Conservation (phyloP, 2,113 vertebrate genomes). For the Oryzias curvinotus region DNA sequence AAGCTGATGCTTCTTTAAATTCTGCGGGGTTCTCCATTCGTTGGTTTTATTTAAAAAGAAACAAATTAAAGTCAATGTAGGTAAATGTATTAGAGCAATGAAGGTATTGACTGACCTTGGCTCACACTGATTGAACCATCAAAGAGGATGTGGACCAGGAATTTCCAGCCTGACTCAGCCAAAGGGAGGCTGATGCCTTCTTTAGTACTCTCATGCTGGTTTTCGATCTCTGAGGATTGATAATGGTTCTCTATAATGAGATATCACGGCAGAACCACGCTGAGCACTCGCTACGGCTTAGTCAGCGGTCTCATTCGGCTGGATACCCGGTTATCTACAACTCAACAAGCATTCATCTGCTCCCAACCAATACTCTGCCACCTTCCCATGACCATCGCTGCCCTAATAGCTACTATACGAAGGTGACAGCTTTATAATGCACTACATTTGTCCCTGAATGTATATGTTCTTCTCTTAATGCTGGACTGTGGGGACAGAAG, state of each 20-base stretch:
- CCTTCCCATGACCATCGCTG: background rate
- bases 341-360: slow-evolving; percentile 16
- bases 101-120: slow-evolving; percentile 56
- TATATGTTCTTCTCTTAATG: slow-evolving; percentile 25
- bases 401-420: slow-evolving; percentile 15
- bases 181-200: slow-evolving; percentile 36
- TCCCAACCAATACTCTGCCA: slow-evolving; percentile 8
- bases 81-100: slow-evolving; percentile 12
- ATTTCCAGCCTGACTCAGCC: slow-evolving; percentile 63
- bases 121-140: slow-evolving; percentile 54
- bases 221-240: slow-evolving; percentile 71
- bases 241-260: slow-evolving; percentile 64
- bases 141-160: slow-evolving; percentile 47
- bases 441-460: slow-evolving; percentile 26
- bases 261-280: slow-evolving; percentile 38
- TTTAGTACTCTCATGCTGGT: slow-evolving; percentile 53
- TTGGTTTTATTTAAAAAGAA: background rate
- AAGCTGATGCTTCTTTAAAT: slow-evolving; percentile 11
- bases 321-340: slow-evolving; percentile 48
- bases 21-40: too few species aligned
- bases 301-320: slow-evolving; percentile 56
- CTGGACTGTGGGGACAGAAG: background rate
- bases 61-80: slow-evolving; percentile 13
- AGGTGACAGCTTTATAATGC: slow-evolving; percentile 26
- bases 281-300: slow-evolving; percentile 37